Percentiles rank a stretch among this genome's conserved stretches.
Conservation (phyloP, 92 coral and sea anemone species). For the Heteractis magnifica region DNA sequence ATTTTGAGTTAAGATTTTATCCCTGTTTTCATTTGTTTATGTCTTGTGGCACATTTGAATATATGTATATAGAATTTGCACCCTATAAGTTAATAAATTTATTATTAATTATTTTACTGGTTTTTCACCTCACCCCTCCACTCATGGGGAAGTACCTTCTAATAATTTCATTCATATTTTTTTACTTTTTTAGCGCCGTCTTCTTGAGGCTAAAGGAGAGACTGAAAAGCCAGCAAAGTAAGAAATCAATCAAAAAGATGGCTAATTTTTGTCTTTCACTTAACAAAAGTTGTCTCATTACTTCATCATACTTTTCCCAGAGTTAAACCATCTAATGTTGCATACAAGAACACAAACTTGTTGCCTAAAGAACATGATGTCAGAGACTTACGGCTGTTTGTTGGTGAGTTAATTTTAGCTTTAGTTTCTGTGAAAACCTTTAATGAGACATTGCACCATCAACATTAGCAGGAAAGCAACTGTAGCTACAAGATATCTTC, state of each 20-base stretch:
- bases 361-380: slow-evolving; percentile 87
- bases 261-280: too few relatives aligned
- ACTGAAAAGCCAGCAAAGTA: slow-evolving; percentile 55
- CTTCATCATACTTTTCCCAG: slow-evolving; percentile 33
- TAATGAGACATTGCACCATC: neutral
- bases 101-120: too few relatives aligned
- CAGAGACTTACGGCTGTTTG: slow-evolving; percentile 87
- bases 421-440: too few relatives aligned
- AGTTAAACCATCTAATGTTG: slow-evolving; percentile 89
- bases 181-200: slow-evolving; percentile 71
- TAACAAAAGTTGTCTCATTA: neutral
- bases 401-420: slow-evolving; percentile 58
- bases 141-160: too few relatives aligned
- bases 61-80: too few relatives aligned
- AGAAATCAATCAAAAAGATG: slow-evolving; percentile 3
- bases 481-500: neutral
- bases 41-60: too few relatives aligned
- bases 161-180: neutral
- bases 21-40: too few relatives aligned
- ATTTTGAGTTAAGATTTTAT: too few relatives aligned
- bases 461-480: too few relatives aligned
- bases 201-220: slow-evolving; percentile 88
- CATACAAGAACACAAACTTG: slow-evolving; percentile 79
- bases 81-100: too few relatives aligned
- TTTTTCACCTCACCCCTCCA: too few relatives aligned